A percentile compares a stretch with the other conserved stretches of the same genome.
phyloP scores from a whole-genome alignment of 30 jellyfish, hydroid and myxozoan species.

The Clytia hemisphaerica region DNA sequence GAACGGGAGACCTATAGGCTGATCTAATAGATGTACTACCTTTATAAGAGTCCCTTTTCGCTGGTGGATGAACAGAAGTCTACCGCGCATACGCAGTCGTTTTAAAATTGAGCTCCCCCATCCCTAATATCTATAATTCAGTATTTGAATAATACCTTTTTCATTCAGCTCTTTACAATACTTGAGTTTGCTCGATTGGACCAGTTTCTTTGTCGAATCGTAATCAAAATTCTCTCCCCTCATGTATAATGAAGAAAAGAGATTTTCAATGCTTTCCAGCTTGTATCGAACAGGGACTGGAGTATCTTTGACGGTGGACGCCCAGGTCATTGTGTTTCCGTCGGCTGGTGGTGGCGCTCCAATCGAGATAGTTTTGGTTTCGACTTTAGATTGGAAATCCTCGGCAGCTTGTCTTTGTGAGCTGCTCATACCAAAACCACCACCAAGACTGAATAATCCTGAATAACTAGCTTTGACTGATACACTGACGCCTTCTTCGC shows the following conservation, averaged over 20 bases:
- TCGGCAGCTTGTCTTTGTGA: constrained; percentile 19
- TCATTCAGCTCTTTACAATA: no score
- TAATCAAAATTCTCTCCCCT: no score
- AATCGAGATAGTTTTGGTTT: constrained; percentile 42
- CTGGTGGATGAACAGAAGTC: no score
- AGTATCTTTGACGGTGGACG: constrained; percentile 50
- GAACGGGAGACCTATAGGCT: no score
- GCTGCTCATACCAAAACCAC: constrained; percentile 13
- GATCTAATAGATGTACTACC: no score
- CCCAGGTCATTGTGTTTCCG: constrained; percentile 50
- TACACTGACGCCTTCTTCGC: not conserved
- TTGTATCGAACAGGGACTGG: constrained; percentile 50
- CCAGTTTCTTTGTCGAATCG: no score
- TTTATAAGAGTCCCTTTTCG: no score
- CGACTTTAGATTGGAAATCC: constrained; percentile 23
- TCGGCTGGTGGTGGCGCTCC: constrained; percentile 66
- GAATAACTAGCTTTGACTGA: constrained; percentile 36
- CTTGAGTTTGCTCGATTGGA: no score
- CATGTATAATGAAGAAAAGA: constrained; percentile 40
- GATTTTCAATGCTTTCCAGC: constrained; percentile 36
- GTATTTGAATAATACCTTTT: no score
- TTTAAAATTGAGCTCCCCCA: no score
- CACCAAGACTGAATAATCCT: constrained; percentile 31
- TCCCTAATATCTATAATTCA: no score
- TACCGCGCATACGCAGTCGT: no score